These are phyloP conservation scores for Oreochromis niloticus DNA, from an alignment of 2,113 vertebrate genomes.

Conservation along the genomic window DNA sequence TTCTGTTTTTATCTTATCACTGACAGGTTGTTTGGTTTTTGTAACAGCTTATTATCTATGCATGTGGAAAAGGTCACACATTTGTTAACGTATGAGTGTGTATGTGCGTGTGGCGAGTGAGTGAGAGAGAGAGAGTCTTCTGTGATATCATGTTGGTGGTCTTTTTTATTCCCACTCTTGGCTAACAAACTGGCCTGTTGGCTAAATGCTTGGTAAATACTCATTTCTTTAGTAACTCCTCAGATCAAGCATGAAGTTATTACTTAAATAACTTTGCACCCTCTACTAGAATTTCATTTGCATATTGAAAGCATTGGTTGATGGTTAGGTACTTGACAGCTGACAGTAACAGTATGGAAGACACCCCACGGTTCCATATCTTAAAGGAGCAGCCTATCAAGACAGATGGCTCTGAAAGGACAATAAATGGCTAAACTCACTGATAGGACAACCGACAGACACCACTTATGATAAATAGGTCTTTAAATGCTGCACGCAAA, in stretches of 20 bases:
- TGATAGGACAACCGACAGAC: constrained; percentile 59
- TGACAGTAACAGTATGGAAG: constrained; percentile 66
- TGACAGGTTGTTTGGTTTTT: constrained; percentile 71
- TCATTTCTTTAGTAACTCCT: not conserved
- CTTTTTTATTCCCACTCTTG: constrained; percentile 37
- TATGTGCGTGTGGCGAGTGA: not conserved
- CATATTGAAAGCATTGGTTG: not conserved
- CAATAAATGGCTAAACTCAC: constrained; percentile 35
- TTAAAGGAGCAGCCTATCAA: constrained; percentile 58
- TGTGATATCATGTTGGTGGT: constrained; percentile 46
- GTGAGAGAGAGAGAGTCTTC: not conserved
- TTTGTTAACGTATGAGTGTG: constrained; percentile 11
- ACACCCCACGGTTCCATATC: constrained; percentile 58
- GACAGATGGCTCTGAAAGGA: constrained; percentile 53
- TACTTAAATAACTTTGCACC: not conserved
- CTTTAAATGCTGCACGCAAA: constrained; percentile 4
- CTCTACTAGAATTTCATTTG: not conserved
- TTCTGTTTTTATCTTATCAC: constrained; percentile 66
- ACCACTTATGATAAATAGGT: constrained; percentile 33
- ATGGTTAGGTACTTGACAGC: constrained; percentile 29
- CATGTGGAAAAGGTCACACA: constrained; percentile 49
- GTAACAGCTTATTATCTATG: constrained; percentile 70
- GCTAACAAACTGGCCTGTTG: constrained; percentile 43
- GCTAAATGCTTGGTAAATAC: constrained; percentile 4
- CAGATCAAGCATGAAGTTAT: not conserved